phyloP scores from a whole-genome alignment of 2,797 vertebrate species.

The Momotus momota region DNA sequence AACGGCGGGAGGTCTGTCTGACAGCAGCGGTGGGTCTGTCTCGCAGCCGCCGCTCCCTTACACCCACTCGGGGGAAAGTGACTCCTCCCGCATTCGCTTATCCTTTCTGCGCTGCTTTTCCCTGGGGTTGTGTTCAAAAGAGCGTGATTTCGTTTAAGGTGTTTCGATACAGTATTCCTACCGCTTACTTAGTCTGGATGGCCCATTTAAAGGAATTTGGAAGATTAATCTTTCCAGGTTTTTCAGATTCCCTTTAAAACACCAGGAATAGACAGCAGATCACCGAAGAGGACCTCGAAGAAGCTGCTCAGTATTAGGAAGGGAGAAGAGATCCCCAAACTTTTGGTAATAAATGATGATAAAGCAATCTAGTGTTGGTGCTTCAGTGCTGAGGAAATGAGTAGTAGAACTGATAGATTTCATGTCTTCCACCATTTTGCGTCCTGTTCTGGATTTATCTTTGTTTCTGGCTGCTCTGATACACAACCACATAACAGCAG shows the following conservation, averaged over 20 bases:
- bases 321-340: neutral
- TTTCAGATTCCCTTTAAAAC: neutral
- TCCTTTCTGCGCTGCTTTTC: neutral
- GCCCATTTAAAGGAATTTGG: neutral
- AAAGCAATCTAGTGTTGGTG: neutral
- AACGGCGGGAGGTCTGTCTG: neutral
- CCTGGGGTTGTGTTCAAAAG: neutral
- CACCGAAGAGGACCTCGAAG: neutral
- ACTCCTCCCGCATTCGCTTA: neutral
- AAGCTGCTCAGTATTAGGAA: neutral
- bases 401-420: neutral
- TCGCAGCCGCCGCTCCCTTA: neutral
- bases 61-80: neutral
- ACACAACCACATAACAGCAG: neutral
- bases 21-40: neutral
- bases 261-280: neutral
- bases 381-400: neutral
- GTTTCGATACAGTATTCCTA: rapidly evolving
- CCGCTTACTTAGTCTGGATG: neutral
- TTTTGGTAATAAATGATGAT: neutral
- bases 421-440: neutral
- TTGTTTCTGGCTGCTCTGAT: neutral
- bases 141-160: neutral
- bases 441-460: neutral
- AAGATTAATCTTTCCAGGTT: neutral